Conservation (phyloP, 2,888 invertebrate species). For the Eretmocerus hayati region DNA sequence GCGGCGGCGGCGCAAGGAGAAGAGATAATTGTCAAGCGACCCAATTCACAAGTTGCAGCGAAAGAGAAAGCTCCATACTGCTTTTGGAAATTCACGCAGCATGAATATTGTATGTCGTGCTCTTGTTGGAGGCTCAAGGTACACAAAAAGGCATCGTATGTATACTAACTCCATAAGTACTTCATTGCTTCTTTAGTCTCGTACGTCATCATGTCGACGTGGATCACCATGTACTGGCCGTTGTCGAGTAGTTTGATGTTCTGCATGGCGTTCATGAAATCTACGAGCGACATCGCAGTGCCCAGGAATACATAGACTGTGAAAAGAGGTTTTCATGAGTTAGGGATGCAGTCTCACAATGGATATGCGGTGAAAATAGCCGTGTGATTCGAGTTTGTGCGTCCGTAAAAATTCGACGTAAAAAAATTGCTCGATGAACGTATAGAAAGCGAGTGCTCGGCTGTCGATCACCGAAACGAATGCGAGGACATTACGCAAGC, state of each 20-base stretch:
- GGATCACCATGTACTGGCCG: constrained; percentile 93
- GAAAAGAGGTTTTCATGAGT: no score
- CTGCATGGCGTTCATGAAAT: constrained; percentile 90
- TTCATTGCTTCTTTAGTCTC: constrained; percentile 66
- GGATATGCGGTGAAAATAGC: no score
- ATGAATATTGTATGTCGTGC: neutral
- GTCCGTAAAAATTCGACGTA: no score
- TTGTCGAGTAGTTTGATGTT: constrained; percentile 77
- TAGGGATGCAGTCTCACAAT: no score
- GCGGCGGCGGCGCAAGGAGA: neutral
- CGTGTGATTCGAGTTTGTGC: no score
- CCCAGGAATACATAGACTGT: constrained; percentile 93
- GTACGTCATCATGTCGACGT: constrained; percentile 88
- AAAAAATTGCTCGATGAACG: no score
- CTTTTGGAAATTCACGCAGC: neutral
- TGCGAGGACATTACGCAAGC: no score
- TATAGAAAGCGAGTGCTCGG: no score
- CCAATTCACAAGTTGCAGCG: neutral
- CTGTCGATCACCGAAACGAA: no score
- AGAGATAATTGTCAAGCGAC: neutral
- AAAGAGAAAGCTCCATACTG: neutral
- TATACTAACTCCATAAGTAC: constrained; percentile 71
- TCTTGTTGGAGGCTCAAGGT: neutral
- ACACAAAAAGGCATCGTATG: no score
- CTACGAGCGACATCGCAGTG: constrained; percentile 73